These are phyloP conservation scores for Physocephala rufipes DNA, from an alignment of 2,888 invertebrate species.

Conservation along the genomic window DNA sequence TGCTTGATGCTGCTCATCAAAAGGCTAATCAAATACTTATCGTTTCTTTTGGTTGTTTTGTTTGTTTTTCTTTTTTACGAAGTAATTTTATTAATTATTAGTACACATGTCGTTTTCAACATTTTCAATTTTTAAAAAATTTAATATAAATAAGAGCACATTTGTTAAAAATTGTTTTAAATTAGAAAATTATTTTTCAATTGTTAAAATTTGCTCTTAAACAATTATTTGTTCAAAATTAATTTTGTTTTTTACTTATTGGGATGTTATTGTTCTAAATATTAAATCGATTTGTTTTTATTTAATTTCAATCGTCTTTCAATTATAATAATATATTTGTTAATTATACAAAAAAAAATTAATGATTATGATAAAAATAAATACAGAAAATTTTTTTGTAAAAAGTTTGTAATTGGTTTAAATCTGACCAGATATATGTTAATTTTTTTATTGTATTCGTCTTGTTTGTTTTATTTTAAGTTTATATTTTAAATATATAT, in stretches of 20 bases:
- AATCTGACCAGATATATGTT: conserved; percentile 41
- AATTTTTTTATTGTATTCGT: conserved; percentile 9
- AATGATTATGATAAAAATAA: background rate
- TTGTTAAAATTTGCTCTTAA: no score
- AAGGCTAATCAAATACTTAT: no score
- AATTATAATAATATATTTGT: conserved; percentile 23
- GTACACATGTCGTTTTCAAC: background rate
- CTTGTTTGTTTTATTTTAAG: background rate
- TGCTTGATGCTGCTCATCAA: no score
- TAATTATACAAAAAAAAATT: background rate
- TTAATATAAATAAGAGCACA: no score
- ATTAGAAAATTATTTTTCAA: no score
- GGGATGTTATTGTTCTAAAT: no score
- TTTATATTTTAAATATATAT: background rate
- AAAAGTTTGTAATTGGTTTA: conserved; percentile 42
- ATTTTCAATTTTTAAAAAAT: background rate
- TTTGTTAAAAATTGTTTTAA: no score
- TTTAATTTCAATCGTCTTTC: conserved; percentile 17
- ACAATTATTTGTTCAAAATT: no score
- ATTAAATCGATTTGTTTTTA: background rate
- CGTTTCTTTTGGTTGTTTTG: no score
- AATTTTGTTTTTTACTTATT: no score
- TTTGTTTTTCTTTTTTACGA: no score
- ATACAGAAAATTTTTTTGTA: conserved; percentile 23
- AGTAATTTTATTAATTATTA: background rate